Percentiles rank a stretch among this genome's conserved stretches.
phyloP scores from a whole-genome alignment of 1,140 invertebrate genomes.

The Drosophila chauvacae region DNA sequence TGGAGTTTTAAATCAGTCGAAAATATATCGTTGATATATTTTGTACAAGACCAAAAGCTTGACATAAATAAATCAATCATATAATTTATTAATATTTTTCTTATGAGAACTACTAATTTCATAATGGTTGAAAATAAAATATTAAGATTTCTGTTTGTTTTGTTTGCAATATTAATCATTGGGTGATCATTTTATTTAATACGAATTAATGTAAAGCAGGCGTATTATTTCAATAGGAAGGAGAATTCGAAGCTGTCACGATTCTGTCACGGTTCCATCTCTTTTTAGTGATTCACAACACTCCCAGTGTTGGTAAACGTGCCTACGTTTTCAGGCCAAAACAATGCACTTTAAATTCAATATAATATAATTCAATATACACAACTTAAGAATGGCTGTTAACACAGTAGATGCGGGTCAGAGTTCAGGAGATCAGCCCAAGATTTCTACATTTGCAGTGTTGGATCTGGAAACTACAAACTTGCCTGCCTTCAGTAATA shows the following conservation, averaged over 20 bases:
- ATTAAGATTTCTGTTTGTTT: too few species aligned
- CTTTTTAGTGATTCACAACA: background rate
- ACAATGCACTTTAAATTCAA: conserved; percentile 5
- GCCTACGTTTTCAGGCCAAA: background rate
- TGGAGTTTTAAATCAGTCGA: too few species aligned
- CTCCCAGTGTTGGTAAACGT: conserved; percentile 15
- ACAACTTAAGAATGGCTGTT: conserved; percentile 17
- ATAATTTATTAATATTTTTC: background rate
- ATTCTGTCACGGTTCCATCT: conserved; percentile 11
- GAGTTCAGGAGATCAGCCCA: background rate
- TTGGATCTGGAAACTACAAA: conserved; percentile 71
- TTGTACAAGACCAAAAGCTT: too few species aligned
- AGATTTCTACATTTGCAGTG: conserved; percentile 68
- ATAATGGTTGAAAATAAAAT: too few species aligned
- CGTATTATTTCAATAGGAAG: background rate
- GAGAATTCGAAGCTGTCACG: background rate
- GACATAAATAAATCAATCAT: too few species aligned
- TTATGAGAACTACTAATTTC: background rate
- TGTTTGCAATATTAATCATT: background rate
- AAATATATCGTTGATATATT: background rate
- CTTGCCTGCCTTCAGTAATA: conserved; percentile 51
- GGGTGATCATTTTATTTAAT: background rate
- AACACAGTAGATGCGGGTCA: background rate
- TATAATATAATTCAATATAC: background rate
- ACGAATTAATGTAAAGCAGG: background rate